A percentile compares a stretch with the other conserved stretches of the same genome.
These are phyloP conservation scores for Ceyx melanurus DNA, from an alignment of 2,113 vertebrate species.

Conservation along the genomic window DNA sequence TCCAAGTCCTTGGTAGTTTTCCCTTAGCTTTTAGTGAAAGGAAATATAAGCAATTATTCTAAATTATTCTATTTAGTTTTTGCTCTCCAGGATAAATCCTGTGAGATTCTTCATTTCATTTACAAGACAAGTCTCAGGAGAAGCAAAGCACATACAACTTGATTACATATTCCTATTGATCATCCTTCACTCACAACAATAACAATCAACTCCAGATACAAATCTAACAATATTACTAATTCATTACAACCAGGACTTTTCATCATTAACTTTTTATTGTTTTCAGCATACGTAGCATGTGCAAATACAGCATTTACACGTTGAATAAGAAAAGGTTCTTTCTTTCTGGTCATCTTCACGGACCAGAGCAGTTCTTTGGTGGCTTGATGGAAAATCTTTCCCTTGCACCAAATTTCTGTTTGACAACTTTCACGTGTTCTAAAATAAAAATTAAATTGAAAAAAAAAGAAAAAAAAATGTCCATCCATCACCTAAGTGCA, in stretches of 20 bases:
- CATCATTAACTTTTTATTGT: conserved; percentile 76
- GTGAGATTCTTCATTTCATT: conserved; percentile 59
- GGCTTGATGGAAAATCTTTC: not conserved
- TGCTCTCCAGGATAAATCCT: conserved; percentile 55
- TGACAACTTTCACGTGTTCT: not conserved
- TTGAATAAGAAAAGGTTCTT: conserved; percentile 52
- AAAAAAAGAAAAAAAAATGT: not conserved
- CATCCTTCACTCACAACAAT: conserved; percentile 55
- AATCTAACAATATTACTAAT: conserved; percentile 74
- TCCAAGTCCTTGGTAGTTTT: not conserved
- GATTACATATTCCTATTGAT: conserved; percentile 68
- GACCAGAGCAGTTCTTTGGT: not conserved
- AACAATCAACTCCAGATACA: conserved; percentile 67
- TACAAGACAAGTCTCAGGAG: conserved; percentile 46
- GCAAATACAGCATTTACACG: conserved; percentile 70
- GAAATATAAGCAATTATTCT: conserved; percentile 30
- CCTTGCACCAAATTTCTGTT: not conserved
- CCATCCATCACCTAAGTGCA: not conserved
- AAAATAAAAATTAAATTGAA: not conserved
- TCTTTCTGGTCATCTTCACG: not conserved
- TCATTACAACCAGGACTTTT: conserved; percentile 71
- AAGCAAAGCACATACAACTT: conserved; percentile 52
- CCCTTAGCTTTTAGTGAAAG: conserved; percentile 8
- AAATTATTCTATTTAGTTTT: conserved; percentile 57
- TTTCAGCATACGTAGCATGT: conserved; percentile 59